Evolutionary conservation across 2,113 vertebrate genomes (phyloP).

Genomic region (Chlorocebus sabaeus): DNA sequence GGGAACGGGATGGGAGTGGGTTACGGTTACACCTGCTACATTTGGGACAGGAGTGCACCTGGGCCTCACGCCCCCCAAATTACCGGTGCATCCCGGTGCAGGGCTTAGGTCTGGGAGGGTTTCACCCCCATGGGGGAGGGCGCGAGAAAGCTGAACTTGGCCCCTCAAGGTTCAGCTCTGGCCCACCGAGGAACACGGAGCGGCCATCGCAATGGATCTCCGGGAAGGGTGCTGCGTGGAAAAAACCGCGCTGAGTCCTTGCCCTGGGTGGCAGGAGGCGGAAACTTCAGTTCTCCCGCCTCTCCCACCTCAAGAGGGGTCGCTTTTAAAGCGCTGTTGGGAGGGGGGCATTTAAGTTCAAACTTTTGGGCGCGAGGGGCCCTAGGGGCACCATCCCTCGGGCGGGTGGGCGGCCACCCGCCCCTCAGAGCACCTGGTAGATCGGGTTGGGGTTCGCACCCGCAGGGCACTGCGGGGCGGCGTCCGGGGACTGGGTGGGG

Average conservation of each 20-base stretch:
- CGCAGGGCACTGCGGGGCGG: conserved; percentile 81
- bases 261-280: background rate
- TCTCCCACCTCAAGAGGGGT: background rate
- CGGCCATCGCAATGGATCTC: background rate
- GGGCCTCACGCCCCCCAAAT: background rate
- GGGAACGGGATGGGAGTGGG: background rate
- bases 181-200: background rate
- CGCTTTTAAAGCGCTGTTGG: conserved; percentile 63
- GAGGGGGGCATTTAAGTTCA: background rate
- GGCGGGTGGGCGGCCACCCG: background rate
- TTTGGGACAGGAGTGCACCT: background rate
- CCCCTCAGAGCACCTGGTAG: conserved; percentile 93
- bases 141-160: background rate
- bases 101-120: background rate
- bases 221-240: background rate
- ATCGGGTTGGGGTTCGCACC: conserved; percentile 87
- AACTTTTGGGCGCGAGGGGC: background rate
- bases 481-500: conserved; percentile 78
- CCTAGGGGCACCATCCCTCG: background rate
- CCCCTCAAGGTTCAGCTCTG: background rate
- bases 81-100: too few relatives aligned
- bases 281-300: background rate
- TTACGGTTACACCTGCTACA: background rate
- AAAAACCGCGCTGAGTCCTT: background rate
- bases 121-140: background rate